Conservation (phyloP, 2,888 invertebrate species). For the Parasteatoda lunata region DNA sequence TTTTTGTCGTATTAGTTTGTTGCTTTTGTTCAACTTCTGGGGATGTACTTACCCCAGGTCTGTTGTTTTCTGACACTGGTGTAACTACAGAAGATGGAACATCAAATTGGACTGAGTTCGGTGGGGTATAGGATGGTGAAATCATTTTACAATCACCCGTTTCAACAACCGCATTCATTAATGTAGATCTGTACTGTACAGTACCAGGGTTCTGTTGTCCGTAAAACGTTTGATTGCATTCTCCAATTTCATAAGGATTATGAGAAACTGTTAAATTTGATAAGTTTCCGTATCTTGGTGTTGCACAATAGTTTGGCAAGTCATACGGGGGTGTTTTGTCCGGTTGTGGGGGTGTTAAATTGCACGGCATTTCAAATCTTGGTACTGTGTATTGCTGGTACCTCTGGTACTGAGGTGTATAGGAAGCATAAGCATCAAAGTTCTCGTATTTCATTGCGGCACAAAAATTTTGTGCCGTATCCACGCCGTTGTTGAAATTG, state of each 20-base stretch:
- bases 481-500: conserved; percentile 41
- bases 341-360: conserved; percentile 58
- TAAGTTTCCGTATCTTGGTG: conserved; percentile 35
- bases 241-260: conserved; percentile 23
- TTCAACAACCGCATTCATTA: neutral
- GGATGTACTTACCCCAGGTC: conserved; percentile 53
- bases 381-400: conserved; percentile 24
- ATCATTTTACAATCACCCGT: conserved; percentile 43
- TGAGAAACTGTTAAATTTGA: conserved; percentile 24
- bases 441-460: conserved; percentile 8
- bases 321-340: conserved; percentile 60
- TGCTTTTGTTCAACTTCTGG: conserved; percentile 50
- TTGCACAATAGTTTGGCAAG: conserved; percentile 10
- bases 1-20: conserved; percentile 34
- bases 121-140: conserved; percentile 57
- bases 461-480: conserved; percentile 28
- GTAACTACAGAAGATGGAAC: conserved; percentile 34
- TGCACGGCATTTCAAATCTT: conserved; percentile 38
- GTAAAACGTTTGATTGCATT: conserved; percentile 51
- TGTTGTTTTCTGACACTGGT: conserved; percentile 19
- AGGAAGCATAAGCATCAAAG: conserved; percentile 33
- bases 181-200: conserved; percentile 24
- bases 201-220: conserved; percentile 12
- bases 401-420: conserved; percentile 22
- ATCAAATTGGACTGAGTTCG: conserved; percentile 32